Percentiles rank a stretch among this genome's conserved stretches.
These are phyloP conservation scores for Teleogryllus occipitalis DNA, from an alignment of 1,140 invertebrate species.

Conservation along the genomic window DNA sequence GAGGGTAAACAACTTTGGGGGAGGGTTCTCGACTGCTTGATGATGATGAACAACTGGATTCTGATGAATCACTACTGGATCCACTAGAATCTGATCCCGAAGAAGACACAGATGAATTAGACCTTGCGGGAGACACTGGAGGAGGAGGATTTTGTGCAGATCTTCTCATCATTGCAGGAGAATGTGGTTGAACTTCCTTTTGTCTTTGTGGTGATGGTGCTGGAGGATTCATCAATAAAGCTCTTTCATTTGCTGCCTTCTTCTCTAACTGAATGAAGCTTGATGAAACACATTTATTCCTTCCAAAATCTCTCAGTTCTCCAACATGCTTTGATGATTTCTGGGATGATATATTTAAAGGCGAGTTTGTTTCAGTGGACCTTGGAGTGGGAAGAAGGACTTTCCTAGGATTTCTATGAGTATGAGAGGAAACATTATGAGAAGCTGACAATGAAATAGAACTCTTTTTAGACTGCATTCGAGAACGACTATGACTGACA, in stretches of 20 bases:
- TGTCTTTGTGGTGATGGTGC: slow-evolving; percentile 21
- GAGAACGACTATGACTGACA: background rate
- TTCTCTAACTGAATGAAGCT: slow-evolving; percentile 39
- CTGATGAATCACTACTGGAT: slow-evolving; percentile 43
- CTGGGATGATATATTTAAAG: background rate
- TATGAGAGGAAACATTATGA: background rate
- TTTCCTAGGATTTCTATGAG: background rate
- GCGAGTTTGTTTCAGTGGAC: background rate
- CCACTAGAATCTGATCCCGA: slow-evolving; percentile 42
- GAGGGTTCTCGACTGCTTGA: slow-evolving; percentile 43
- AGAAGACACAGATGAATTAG: slow-evolving; percentile 26
- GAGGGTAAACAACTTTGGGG: slow-evolving; percentile 20
- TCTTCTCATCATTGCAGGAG: slow-evolving; percentile 23
- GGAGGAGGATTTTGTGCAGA: slow-evolving; percentile 24
- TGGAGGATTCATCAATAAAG: slow-evolving; percentile 31
- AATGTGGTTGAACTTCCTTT: slow-evolving; percentile 17
- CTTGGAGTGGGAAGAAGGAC: background rate
- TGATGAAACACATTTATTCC: slow-evolving; percentile 22
- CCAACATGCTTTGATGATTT: background rate
- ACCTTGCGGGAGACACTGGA: slow-evolving; percentile 15
- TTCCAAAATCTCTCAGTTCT: background rate
- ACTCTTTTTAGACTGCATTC: background rate
- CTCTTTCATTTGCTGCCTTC: slow-evolving; percentile 26
- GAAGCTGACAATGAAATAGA: background rate
- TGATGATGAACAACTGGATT: slow-evolving; percentile 38